Evolutionary conservation across 2,888 invertebrate genomes (phyloP).

Genomic region (Agrilus cyanescens): DNA sequence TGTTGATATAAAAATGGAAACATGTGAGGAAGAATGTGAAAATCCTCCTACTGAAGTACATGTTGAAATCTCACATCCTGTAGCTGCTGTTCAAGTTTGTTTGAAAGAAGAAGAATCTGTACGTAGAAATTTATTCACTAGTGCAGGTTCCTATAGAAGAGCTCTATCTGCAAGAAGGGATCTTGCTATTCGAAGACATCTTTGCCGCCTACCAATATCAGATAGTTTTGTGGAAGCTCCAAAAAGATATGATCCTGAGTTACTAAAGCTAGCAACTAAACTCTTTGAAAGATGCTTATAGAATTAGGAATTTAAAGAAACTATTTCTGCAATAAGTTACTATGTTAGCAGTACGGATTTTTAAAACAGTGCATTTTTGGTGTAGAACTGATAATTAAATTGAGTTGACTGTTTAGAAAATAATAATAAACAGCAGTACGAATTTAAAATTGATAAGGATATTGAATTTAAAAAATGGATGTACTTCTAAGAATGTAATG

Average conservation of each 20-base stretch:
- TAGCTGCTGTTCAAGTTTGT: constrained; percentile 51
- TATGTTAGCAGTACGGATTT: too few species aligned
- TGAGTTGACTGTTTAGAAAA: too few species aligned
- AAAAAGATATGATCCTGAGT: constrained; percentile 31
- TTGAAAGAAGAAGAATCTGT: constrained; percentile 47
- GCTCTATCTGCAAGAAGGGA: constrained; percentile 73
- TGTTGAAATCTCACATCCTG: constrained; percentile 35
- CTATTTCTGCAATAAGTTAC: too few species aligned
- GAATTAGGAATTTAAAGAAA: constrained; percentile 1
- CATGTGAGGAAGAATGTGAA: constrained; percentile 8
- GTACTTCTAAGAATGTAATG: too few species aligned
- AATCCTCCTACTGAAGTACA: constrained; percentile 5
- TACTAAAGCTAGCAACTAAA: constrained; percentile 30
- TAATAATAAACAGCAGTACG: too few species aligned
- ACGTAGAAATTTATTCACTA: constrained; percentile 50
- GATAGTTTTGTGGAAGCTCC: constrained; percentile 38
- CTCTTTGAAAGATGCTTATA: constrained; percentile 31
- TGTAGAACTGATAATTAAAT: too few species aligned
- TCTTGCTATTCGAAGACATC: constrained; percentile 56
- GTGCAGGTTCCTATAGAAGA: constrained; percentile 61
- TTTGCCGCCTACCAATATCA: constrained; percentile 55
- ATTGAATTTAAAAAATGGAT: too few species aligned
- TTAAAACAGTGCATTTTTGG: too few species aligned
- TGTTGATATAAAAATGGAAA: constrained; percentile 18
- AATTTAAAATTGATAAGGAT: too few species aligned